These are phyloP conservation scores for Chrysemys picta DNA, from an alignment of 2,113 vertebrate genomes.

Conservation along the genomic window DNA sequence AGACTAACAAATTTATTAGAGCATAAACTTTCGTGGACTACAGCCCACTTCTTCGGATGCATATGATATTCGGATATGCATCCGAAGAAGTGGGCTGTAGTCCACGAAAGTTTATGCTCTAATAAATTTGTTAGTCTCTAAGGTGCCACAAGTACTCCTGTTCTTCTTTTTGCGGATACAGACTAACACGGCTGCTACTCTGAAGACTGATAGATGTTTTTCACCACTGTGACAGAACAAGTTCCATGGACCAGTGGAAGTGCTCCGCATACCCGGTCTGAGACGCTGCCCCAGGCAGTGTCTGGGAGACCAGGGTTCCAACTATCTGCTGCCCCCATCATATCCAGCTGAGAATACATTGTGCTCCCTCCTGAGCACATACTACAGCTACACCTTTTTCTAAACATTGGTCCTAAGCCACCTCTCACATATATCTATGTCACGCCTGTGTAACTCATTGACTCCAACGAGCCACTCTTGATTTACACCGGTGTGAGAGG, in stretches of 20 bases:
- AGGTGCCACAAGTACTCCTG: no score
- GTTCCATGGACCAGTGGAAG: neutral
- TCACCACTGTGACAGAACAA: neutral
- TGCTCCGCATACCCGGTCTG: neutral
- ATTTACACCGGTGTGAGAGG: neutral
- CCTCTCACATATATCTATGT: no score
- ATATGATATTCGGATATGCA: no score
- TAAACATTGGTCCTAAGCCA: neutral
- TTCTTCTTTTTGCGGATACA: no score
- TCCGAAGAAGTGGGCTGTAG: no score
- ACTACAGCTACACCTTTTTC: neutral
- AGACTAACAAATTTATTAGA: no score
- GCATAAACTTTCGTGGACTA: no score
- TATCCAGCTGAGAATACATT: neutral
- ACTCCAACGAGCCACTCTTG: neutral
- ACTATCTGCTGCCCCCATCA: neutral
- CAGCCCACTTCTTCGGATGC: no score
- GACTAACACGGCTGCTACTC: no score
- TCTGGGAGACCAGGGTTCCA: neutral
- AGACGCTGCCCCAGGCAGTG: neutral
- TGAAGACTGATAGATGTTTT: neutral
- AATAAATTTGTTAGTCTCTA: no score
- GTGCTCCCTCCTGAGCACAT: neutral
- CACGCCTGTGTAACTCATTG: no score
- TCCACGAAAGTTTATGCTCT: no score